Evolutionary conservation across 2,113 vertebrate species (phyloP).

Genomic region (Chaetorhynchus papuensis): DNA sequence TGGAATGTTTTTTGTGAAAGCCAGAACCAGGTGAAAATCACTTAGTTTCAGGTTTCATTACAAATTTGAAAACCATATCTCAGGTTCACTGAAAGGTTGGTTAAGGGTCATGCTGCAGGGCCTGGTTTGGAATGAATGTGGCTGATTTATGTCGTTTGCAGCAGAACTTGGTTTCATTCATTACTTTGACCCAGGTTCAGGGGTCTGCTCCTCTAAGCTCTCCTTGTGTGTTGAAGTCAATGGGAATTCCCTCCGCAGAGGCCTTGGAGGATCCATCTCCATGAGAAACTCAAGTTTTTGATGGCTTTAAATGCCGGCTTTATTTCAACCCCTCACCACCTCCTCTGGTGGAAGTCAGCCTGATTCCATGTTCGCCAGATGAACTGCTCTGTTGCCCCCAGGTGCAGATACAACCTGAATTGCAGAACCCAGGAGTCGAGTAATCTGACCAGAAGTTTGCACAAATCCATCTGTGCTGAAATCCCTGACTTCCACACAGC

Average conservation of each 20-base stretch:
- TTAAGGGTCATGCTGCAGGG: constrained; percentile 54
- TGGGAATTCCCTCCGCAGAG: constrained; percentile 27
- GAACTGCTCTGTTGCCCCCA: neutral
- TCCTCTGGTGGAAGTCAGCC: neutral
- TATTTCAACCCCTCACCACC: constrained; percentile 30
- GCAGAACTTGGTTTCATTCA: constrained; percentile 46
- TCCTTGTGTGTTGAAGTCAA: constrained; percentile 34
- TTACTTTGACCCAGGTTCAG: constrained; percentile 48
- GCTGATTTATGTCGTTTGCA: constrained; percentile 42
- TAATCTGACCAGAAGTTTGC: neutral
- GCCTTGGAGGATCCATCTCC: neutral
- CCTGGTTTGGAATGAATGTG: constrained; percentile 56
- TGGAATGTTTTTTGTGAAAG: constrained; percentile 51
- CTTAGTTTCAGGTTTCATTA: constrained; percentile 68
- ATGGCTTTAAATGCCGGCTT: neutral
- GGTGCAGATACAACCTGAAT: neutral
- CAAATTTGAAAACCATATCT: constrained; percentile 65
- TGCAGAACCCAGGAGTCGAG: neutral
- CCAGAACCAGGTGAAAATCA: constrained; percentile 63
- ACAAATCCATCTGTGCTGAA: neutral
- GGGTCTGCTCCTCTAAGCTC: constrained; percentile 34
- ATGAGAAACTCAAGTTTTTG: neutral
- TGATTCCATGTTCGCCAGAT: neutral
- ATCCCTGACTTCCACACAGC: neutral
- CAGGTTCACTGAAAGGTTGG: constrained; percentile 65